Conservation (phyloP, 2,888 invertebrate genomes). For the Alentia gelatinosa region DNA sequence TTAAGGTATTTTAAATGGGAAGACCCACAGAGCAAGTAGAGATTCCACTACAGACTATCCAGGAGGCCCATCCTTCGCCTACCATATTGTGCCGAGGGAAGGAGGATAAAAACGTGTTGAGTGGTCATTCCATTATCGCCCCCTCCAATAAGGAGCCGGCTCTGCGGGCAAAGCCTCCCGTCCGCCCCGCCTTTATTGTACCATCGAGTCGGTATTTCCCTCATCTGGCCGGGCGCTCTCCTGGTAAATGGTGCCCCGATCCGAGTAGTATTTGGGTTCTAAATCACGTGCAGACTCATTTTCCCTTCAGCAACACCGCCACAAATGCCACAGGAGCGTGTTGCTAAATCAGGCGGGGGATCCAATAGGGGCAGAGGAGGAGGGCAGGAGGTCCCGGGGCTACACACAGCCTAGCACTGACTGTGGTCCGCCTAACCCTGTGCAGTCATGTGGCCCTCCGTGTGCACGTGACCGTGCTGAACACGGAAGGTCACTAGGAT, state of each 20-base stretch:
- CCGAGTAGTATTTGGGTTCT: background rate
- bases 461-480: background rate
- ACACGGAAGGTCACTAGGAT: no score
- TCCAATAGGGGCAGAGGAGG: background rate
- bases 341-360: background rate
- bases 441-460: background rate
- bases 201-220: background rate
- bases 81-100: background rate
- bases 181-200: background rate
- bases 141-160: background rate
- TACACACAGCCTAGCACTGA: background rate
- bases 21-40: background rate
- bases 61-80: no score
- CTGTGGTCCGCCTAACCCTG: background rate
- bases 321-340: conserved; percentile 2
- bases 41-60: background rate
- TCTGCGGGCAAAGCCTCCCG: background rate
- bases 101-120: background rate
- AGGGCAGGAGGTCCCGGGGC: no score
- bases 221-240: background rate
- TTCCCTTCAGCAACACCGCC: background rate
- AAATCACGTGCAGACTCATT: background rate
- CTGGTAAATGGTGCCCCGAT: background rate
- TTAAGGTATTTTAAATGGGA: background rate
- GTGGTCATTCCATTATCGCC: conserved; percentile 12